Evolutionary conservation across 2,797 vertebrate species (phyloP).

Genomic region (Muscicapa striata): DNA sequence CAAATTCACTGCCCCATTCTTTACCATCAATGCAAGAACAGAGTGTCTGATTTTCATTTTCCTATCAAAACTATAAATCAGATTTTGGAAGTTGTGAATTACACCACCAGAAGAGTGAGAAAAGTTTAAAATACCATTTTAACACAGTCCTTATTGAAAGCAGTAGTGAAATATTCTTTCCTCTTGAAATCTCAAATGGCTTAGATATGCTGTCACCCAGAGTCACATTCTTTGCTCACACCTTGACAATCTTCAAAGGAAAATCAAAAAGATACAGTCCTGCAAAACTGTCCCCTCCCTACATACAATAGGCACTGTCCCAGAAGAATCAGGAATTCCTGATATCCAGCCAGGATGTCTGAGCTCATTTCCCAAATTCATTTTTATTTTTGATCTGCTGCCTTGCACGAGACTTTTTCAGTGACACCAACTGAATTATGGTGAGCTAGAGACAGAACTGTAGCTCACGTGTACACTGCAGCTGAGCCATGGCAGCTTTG

Average conservation of each 20-base stretch:
- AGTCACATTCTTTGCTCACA: not conserved
- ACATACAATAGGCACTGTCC: not conserved
- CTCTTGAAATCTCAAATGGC: not conserved
- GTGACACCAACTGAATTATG: fast-evolving
- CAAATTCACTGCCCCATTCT: not conserved
- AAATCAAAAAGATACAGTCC: not conserved
- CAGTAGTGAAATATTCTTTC: not conserved
- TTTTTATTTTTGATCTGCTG: not conserved
- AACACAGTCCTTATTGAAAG: not conserved
- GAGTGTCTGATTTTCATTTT: not conserved
- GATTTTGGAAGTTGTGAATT: not conserved
- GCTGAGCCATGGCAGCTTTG: not conserved
- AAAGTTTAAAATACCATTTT: not conserved
- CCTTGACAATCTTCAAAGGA: not conserved
- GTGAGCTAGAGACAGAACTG: not conserved
- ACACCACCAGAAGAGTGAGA: not conserved
- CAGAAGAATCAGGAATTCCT: not conserved
- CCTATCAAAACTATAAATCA: not conserved
- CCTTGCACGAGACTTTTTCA: not conserved
- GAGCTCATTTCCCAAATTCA: not conserved
- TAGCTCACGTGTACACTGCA: not conserved
- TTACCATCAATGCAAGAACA: not conserved
- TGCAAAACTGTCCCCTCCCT: not conserved
- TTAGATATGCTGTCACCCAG: not conserved
- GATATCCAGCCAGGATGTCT: not conserved